These are phyloP conservation scores for Gymnoscopelus microlampas DNA, from an alignment of 2,797 vertebrate species.

Conservation along the genomic window DNA sequence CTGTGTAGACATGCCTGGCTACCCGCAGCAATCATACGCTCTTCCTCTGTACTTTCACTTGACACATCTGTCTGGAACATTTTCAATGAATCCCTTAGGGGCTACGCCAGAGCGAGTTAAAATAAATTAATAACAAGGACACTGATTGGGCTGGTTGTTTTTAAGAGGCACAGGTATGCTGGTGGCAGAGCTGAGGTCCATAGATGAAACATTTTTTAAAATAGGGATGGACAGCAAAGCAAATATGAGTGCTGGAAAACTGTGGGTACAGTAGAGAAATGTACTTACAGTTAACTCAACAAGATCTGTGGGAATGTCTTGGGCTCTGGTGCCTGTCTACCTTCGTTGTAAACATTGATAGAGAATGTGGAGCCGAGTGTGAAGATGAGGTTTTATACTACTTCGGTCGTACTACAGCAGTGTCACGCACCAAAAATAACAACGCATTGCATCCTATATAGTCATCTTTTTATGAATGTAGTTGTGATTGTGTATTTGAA, in stretches of 20 bases:
- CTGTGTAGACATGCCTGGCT: conserved; percentile 17
- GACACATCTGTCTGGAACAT: conserved; percentile 32
- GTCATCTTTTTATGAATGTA: too few relatives aligned
- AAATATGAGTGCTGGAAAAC: background rate
- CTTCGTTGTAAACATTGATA: conserved; percentile 37
- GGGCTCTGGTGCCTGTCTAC: conserved; percentile 14
- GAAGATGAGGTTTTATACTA: conserved; percentile 26
- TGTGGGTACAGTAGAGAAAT: background rate
- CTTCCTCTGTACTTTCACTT: conserved; percentile 3
- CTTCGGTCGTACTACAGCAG: too few relatives aligned
- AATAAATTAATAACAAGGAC: conserved; percentile 38
- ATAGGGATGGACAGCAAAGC: background rate
- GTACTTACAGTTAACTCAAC: background rate
- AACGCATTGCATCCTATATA: too few relatives aligned
- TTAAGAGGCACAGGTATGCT: conserved; percentile 23
- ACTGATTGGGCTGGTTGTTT: conserved; percentile 33
- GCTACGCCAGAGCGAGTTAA: conserved; percentile 5
- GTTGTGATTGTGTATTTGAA: too few relatives aligned
- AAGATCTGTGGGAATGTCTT: conserved; percentile 7
- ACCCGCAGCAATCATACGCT: background rate
- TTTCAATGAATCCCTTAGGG: conserved; percentile 30
- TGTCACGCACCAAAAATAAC: too few relatives aligned
- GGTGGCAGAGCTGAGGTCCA: conserved; percentile 9
- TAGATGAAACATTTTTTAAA: conserved; percentile 28
- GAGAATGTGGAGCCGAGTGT: conserved; percentile 40